phyloP scores from a whole-genome alignment of 2,113 vertebrate genomes.

The Hydropotes inermis region DNA sequence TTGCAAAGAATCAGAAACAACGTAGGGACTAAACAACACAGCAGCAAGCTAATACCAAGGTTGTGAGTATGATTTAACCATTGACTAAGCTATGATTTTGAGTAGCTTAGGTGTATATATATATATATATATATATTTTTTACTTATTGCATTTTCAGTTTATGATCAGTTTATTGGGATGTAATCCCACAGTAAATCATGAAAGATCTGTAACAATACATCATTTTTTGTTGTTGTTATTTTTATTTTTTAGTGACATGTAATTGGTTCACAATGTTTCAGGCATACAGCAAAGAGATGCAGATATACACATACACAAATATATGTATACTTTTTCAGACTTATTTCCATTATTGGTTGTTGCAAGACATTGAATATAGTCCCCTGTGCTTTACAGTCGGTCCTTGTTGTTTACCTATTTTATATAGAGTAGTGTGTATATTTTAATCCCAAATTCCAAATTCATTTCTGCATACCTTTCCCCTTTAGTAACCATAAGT shows the following conservation, averaged over 20 bases:
- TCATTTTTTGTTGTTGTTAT: background rate
- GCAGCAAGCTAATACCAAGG: background rate
- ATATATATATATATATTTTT: too few relatives aligned
- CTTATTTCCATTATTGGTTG: background rate
- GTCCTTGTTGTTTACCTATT: background rate
- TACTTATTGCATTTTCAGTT: background rate
- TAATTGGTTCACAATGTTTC: background rate
- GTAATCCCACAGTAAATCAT: background rate
- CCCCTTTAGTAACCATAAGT: background rate
- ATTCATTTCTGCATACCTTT: background rate
- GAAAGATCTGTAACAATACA: background rate
- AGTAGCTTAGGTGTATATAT: background rate
- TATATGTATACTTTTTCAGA: background rate
- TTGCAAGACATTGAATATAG: background rate
- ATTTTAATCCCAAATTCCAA: background rate
- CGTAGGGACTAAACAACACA: too few relatives aligned
- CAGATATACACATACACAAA: background rate
- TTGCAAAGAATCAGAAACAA: too few relatives aligned
- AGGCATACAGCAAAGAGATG: background rate
- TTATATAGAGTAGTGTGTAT: background rate
- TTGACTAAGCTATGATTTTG: background rate
- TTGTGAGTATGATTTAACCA: background rate
- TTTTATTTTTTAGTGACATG: background rate
- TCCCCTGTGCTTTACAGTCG: background rate
- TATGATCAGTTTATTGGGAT: background rate